Evolutionary conservation across 2,113 vertebrate genomes (phyloP), one percentile per base, ranked within the genome.

Genomic region (Engraulis encrasicolus): DNA sequence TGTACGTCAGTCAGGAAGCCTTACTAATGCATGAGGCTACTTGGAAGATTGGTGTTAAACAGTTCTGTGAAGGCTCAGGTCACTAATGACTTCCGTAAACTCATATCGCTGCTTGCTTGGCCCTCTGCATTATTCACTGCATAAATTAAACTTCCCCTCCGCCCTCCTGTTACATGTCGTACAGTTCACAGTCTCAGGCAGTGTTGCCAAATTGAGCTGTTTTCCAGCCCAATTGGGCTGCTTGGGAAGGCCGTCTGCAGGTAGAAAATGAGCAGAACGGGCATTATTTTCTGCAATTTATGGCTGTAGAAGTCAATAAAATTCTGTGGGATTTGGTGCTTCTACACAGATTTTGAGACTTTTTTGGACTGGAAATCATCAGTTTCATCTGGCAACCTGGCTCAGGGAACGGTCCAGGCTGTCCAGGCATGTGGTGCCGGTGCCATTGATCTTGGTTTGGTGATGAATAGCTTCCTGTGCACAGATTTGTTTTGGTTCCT

Each of bases 51-150:
- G 23, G 58, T 6, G 54, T 66, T 66, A 27, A 66, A n/a, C 23
- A 14, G n/a, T 31, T 66, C 11, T 14, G 23, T 23, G 6, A 4
- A 74, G 66, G 27, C 66, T 34, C 15, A 71, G 61, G 7, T 31
- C 27, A 15, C 61, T 71, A 74, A 74, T 74, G 66, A 34, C 66
- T 74, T 74, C 66, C 66, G 17, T 34, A 34, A 23, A 71, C 66
- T 34, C 31, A 74, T 74, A 74, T 74, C 31, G n/a, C n/a, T n/a
- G n/a, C n/a, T 31, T 74, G 40, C 9, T 74, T 74, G 15, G 23
- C 66, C 66, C 15, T 74, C 31, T 74, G 27, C 66, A 74, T 74
- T 74, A 74, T 74, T 74, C 23, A 14, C n/a, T 71, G 61, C 31
- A 27, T 74, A 74, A 74, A 15, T 74, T 74, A 31, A 74, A 74